Evolutionary conservation across 37 sponge, comb jelly and placozoan genomes (phyloP).

Genomic region (Aplysina aerophoba): DNA sequence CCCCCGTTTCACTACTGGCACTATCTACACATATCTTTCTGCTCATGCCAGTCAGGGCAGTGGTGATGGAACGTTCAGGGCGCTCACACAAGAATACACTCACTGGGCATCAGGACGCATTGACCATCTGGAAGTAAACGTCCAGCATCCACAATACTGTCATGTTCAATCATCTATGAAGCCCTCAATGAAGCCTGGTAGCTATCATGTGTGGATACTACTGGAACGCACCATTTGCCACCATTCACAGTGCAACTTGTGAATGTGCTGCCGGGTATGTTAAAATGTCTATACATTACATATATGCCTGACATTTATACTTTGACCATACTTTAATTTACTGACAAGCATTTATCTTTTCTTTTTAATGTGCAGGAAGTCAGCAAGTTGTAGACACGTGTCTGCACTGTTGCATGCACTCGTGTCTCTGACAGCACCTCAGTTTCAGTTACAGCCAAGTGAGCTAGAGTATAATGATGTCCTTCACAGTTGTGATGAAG

Average conservation of each 20-base stretch:
- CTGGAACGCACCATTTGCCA: slow-evolving; percentile 48
- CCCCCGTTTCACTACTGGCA: too few species aligned
- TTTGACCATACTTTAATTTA: background rate
- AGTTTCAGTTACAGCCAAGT: slow-evolving; percentile 23
- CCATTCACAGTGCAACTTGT: slow-evolving; percentile 50
- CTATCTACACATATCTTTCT: too few species aligned
- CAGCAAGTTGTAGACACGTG: slow-evolving; percentile 68
- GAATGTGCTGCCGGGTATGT: slow-evolving; percentile 80
- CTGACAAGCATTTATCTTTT: background rate
- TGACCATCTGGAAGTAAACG: slow-evolving; percentile 3
- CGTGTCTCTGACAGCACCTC: slow-evolving; percentile 30
- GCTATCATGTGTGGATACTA: too few species aligned
- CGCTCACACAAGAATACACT: slow-evolving; percentile 32
- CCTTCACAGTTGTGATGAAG: too few species aligned
- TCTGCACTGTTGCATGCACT: slow-evolving; percentile 71
- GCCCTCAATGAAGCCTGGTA: too few species aligned
- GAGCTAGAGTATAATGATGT: background rate
- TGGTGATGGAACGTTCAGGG: too few species aligned
- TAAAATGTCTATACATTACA: background rate
- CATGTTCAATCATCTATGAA: too few species aligned
- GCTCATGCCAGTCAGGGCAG: too few species aligned
- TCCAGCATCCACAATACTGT: too few species aligned
- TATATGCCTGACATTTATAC: background rate
- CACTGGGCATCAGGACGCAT: too few species aligned
- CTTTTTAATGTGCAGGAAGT: slow-evolving; percentile 29